phyloP scores from a whole-genome alignment of 30 jellyfish, hydroid and myxozoan genomes.

The Hydra vulgaris region DNA sequence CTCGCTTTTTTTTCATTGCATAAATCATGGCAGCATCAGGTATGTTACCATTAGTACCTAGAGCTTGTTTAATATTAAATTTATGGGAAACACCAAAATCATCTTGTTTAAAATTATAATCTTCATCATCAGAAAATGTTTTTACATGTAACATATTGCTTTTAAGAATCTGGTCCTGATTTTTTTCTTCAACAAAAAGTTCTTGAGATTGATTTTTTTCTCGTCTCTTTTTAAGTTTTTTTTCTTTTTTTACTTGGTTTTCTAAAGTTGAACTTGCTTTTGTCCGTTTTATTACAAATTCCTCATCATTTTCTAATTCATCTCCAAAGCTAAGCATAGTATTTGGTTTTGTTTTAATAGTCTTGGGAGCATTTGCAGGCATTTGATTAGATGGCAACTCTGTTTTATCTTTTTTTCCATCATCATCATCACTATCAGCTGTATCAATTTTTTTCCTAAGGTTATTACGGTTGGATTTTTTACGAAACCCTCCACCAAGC shows the following conservation, averaged over 20 bases:
- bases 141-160: constrained; percentile 6
- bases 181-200: neutral
- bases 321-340: constrained; percentile 76
- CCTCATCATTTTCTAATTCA: constrained; percentile 73
- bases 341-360: constrained; percentile 23
- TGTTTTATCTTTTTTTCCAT: constrained; percentile 1
- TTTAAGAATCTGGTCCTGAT: constrained; percentile 10
- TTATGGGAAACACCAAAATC: constrained; percentile 28
- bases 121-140: constrained; percentile 40
- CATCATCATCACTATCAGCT: constrained; percentile 64
- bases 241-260: constrained; percentile 43
- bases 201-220: neutral
- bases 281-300: constrained; percentile 58
- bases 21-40: constrained; percentile 99
- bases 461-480: constrained; percentile 52
- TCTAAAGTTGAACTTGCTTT: constrained; percentile 70
- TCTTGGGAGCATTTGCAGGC: neutral
- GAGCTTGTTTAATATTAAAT: neutral
- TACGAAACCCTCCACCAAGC: constrained; percentile 64
- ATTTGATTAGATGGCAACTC: neutral
- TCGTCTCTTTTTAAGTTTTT: constrained; percentile 42
- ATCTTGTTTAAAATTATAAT: constrained; percentile 17
- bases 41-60: constrained; percentile 40
- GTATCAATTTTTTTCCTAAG: constrained; percentile 57
- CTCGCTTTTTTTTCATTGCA: constrained; percentile 94